Percentiles rank a stretch among this genome's conserved stretches.
These are phyloP conservation scores for Dendrolimus houi DNA, from an alignment of 2,888 invertebrate species.

Conservation along the genomic window DNA sequence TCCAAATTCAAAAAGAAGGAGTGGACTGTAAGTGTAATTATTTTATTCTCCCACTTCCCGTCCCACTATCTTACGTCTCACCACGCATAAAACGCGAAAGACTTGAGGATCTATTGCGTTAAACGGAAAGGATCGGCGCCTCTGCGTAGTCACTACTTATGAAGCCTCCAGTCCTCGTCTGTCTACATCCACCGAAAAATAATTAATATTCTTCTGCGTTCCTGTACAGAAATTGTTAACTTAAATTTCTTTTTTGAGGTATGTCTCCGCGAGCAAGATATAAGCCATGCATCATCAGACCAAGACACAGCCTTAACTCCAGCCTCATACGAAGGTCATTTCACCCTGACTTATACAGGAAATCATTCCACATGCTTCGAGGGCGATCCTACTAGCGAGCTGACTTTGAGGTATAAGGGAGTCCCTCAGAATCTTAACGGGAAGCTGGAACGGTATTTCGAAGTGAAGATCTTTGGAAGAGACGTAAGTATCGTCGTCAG, in stretches of 20 bases:
- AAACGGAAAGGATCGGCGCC: too few relatives aligned
- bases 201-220: too few relatives aligned
- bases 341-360: conserved; percentile 28
- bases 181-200: too few relatives aligned
- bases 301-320: conserved; percentile 42
- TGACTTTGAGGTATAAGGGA: conserved; percentile 39
- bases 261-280: conserved; percentile 39
- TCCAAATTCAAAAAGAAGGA: conserved; percentile 27
- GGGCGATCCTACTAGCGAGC: conserved; percentile 25
- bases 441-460: conserved; percentile 28
- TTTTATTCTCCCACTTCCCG: too few relatives aligned
- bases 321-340: conserved; percentile 39
- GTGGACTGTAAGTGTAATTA: conserved; percentile 36
- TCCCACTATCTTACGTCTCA: too few relatives aligned
- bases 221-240: too few relatives aligned
- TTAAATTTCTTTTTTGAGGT: conserved; percentile 22
- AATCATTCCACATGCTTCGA: conserved; percentile 26
- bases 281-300: conserved; percentile 33
- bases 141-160: too few relatives aligned
- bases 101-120: too few relatives aligned
- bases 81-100: too few relatives aligned
- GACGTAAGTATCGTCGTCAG: conserved; percentile 28
- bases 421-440: conserved; percentile 25
- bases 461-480: conserved; percentile 35
- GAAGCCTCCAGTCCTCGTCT: too few relatives aligned